A percentile compares a stretch with the other conserved stretches of the same genome.
Conservation (phyloP, 2,113 vertebrate species). For the Chaenogobius annularis region DNA sequence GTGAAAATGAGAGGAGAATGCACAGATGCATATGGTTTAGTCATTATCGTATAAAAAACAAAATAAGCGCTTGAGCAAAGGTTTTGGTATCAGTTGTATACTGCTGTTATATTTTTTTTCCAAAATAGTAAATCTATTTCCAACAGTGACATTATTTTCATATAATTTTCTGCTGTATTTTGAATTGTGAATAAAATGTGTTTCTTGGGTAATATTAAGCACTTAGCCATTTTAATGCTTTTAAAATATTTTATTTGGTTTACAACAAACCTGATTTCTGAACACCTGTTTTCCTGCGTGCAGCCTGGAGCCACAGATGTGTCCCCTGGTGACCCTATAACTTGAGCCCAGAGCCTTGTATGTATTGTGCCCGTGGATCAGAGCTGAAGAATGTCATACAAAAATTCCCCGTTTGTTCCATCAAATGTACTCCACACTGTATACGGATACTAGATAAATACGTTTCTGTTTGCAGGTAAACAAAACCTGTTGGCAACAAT, state of each 20-base stretch:
- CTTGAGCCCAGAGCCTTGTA: neutral
- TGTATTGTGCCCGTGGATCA: constrained; percentile 8
- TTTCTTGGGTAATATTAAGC: too few species aligned
- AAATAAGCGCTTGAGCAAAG: too few species aligned
- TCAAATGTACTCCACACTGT: neutral
- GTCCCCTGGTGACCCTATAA: neutral
- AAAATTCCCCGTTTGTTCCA: neutral
- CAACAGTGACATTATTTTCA: too few species aligned
- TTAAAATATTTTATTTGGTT: neutral
- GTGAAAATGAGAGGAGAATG: constrained; percentile 39
- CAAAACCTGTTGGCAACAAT: neutral
- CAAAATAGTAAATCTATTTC: neutral
- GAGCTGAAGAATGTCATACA: constrained; percentile 1
- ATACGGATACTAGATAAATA: neutral
- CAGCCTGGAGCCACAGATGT: neutral
- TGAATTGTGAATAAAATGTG: neutral
- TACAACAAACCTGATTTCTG: neutral
- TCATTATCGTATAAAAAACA: too few species aligned
- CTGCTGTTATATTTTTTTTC: neutral
- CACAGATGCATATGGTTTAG: neutral
- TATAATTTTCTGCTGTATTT: neutral
- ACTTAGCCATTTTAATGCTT: neutral
- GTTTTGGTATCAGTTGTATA: neutral
- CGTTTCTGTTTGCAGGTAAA: neutral
- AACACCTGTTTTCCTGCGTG: neutral